Base-by-base conservation (phyloP, 2,113 vertebrate genomes). In the Rutilus rutilus region DNA sequence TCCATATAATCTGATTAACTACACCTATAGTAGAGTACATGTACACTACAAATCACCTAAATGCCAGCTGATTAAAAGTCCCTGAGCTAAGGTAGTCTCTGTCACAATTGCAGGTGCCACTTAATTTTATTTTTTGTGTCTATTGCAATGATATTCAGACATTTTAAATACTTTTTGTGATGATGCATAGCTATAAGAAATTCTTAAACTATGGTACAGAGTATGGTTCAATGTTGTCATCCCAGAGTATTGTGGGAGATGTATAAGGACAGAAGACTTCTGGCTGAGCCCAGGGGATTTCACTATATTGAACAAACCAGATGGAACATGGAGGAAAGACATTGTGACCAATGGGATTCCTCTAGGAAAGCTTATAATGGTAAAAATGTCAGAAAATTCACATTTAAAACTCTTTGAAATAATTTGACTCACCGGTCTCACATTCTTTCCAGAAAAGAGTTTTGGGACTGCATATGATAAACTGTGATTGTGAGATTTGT, bases 201-300 rank as follows among this genome's bases (percentile, higher is more conserved):
- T 67, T 67, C 1, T 36, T 36, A 10, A 19, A 67, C 15, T 67
- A 36, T 21, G 27, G 7, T 36, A 67, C 27, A 36, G 30, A 67
- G 65, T 17, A 52, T 52, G 14, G 14, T 2, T 62, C 15, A 36
- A 19, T 59, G 45, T 11, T 54, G 6, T 54, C 65, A 36, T 77
- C 60, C 42, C 85, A 88, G 87, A 12, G 4, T 50, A 6, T 11
- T 36, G 65, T 86, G 87, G 87, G 33, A 86, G 62, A 47, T 88
- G 87, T 65, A 88, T 88, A 67, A 88, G 87, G 62, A 88, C 84
- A 30, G 14, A 86, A n/a, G 57, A 78, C 11, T 52, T 47, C 52
- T 88, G 87, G 87, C 33, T 86, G 42, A 83, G 57, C 8, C 87
- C 87, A 11, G 42, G 59, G 45, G 64, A 74, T 21, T 88, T 88